Percentiles rank a stretch among this genome's conserved stretches.
phyloP scores from a whole-genome alignment of 2,888 invertebrate species.

The Callosobruchus maculatus region DNA sequence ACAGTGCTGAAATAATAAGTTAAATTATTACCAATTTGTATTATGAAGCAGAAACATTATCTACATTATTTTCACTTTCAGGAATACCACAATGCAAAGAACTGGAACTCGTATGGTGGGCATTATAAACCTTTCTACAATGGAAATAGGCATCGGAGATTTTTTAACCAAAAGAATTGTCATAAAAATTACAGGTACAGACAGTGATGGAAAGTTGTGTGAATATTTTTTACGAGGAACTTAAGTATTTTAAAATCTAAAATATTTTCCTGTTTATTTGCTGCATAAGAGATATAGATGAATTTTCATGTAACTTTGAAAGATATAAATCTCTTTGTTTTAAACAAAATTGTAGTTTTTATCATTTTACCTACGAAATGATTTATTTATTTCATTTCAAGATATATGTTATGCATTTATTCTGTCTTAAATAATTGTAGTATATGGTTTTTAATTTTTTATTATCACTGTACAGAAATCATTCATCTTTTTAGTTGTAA shows the following conservation, averaged over 20 bases:
- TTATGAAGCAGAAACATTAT: background rate
- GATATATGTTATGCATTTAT: background rate
- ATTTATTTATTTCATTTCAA: background rate
- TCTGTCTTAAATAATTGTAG: background rate
- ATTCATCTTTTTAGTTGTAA: background rate
- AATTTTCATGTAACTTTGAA: background rate
- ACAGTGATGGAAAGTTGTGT: slow-evolving; percentile 33
- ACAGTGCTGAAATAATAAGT: too few species aligned
- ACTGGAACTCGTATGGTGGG: slow-evolving; percentile 41
- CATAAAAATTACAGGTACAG: slow-evolving; percentile 45
- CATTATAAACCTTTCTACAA: slow-evolving; percentile 41
- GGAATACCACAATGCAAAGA: slow-evolving; percentile 52
- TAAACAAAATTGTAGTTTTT: background rate
- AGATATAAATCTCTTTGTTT: background rate
- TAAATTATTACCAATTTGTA: too few species aligned
- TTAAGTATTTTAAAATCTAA: background rate
- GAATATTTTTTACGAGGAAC: slow-evolving; percentile 17
- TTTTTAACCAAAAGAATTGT: slow-evolving; percentile 43
- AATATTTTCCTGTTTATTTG: background rate
- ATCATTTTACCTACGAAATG: background rate
- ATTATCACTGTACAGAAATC: background rate
- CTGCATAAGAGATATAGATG: background rate
- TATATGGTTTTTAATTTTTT: background rate
- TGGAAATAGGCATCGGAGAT: slow-evolving; percentile 38
- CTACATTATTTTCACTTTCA: slow-evolving; percentile 23